Conservation (phyloP, 1,140 invertebrate genomes). For the Eueides isabella region DNA sequence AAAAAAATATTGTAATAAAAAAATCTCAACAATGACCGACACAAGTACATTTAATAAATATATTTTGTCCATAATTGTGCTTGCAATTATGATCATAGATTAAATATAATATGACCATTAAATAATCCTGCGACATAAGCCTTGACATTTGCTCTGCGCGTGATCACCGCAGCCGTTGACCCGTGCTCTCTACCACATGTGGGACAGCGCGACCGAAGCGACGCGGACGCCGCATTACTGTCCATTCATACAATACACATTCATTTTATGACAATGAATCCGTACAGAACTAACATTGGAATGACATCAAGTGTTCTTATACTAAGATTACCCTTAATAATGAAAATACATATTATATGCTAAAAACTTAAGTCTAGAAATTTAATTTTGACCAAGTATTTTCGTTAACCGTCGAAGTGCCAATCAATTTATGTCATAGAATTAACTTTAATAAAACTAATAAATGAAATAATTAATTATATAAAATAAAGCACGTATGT, state of each 20-base stretch:
- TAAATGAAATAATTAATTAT: no score
- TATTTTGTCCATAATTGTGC: neutral
- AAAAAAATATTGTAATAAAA: no score
- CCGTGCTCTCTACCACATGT: slow-evolving; percentile 56
- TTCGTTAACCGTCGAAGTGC: neutral
- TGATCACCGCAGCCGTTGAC: slow-evolving; percentile 64
- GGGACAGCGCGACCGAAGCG: slow-evolving; percentile 50
- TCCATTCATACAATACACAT: slow-evolving; percentile 71
- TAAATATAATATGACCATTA: slow-evolving; percentile 48
- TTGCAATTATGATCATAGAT: slow-evolving; percentile 20
- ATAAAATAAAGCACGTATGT: no score
- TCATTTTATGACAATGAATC: slow-evolving; percentile 71
- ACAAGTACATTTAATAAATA: neutral
- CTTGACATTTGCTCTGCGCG: slow-evolving; percentile 73
- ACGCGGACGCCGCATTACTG: slow-evolving; percentile 49
- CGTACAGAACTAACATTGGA: slow-evolving; percentile 56
- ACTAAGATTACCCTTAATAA: slow-evolving; percentile 59
- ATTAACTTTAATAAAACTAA: no score
- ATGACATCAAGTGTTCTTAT: slow-evolving; percentile 65
- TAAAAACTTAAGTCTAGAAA: slow-evolving; percentile 41
- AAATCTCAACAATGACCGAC: neutral
- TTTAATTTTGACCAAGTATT: slow-evolving; percentile 28
- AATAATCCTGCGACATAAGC: slow-evolving; percentile 57
- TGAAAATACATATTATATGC: slow-evolving; percentile 48
- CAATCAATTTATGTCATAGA: neutral